These are phyloP conservation scores for Sciurus vulgaris DNA, from an alignment of 2,797 vertebrate genomes.

Conservation along the genomic window DNA sequence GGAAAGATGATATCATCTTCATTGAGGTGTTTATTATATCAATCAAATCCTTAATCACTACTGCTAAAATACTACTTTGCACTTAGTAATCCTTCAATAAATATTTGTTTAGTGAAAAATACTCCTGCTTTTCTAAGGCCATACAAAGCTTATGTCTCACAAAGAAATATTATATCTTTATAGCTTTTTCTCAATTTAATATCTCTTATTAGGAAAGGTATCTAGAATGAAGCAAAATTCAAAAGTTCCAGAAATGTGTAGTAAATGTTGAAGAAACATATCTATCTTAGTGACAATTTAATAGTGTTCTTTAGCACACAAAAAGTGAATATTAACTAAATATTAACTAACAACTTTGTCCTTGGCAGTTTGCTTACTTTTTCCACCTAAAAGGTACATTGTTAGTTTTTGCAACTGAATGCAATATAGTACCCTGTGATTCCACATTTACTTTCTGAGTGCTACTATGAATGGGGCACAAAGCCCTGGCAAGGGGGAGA, in stretches of 20 bases:
- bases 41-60: neutral
- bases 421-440: neutral
- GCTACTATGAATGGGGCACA: neutral
- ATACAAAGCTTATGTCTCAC: neutral
- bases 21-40: constrained; percentile 65
- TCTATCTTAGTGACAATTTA: neutral
- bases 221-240: constrained; percentile 38
- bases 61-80: neutral
- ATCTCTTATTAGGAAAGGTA: neutral
- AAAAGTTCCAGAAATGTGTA: neutral
- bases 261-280: constrained; percentile 8
- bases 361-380: neutral
- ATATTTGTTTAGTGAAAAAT: constrained; percentile 1
- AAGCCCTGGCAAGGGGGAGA: neutral
- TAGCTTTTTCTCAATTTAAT: neutral
- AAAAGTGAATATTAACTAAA: neutral
- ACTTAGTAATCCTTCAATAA: neutral
- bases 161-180: neutral
- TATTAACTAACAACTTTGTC: constrained; percentile 31
- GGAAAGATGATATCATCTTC: constrained; percentile 72
- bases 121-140: neutral
- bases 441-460: neutral
- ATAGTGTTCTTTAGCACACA: neutral
- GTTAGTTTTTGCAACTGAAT: neutral
- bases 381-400: neutral